A percentile compares a stretch with the other conserved stretches of the same genome.
Evolutionary conservation across 1,140 invertebrate genomes (phyloP).

Genomic region (Heliconius eleuchia): DNA sequence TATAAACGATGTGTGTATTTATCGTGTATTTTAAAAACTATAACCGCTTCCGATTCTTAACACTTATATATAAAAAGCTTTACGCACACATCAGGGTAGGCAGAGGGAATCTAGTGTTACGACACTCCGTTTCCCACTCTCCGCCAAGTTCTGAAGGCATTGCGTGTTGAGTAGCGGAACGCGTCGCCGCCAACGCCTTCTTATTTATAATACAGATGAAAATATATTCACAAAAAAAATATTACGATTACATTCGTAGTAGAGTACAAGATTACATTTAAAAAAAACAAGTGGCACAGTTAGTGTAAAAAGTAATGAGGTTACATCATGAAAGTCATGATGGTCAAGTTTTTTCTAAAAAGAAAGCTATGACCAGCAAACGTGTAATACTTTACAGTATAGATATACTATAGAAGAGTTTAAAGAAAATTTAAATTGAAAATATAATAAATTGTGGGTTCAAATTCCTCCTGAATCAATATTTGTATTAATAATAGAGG

Average conservation of each 20-base stretch:
- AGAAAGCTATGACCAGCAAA: slow-evolving; percentile 16
- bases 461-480: too few relatives aligned
- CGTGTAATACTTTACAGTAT: slow-evolving; percentile 9
- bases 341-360: slow-evolving; percentile 30
- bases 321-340: slow-evolving; percentile 29
- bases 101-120: too few relatives aligned
- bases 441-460: neutral
- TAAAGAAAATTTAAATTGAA: neutral
- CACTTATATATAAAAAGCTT: too few relatives aligned
- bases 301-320: slow-evolving; percentile 24
- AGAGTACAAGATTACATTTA: slow-evolving; percentile 19
- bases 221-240: neutral
- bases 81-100: too few relatives aligned
- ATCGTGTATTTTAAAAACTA: too few relatives aligned
- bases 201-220: neutral
- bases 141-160: too few relatives aligned
- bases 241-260: neutral
- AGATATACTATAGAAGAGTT: slow-evolving; percentile 10
- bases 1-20: too few relatives aligned
- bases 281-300: slow-evolving; percentile 19
- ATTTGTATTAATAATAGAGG: neutral
- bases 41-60: too few relatives aligned
- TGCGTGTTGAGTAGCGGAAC: too few relatives aligned
- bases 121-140: too few relatives aligned
- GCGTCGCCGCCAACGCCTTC: too few relatives aligned